A percentile compares a stretch with the other conserved stretches of the same genome.
These are phyloP conservation scores for Andrena hattorfiana DNA, from an alignment of 2,888 invertebrate genomes.

Conservation along the genomic window DNA sequence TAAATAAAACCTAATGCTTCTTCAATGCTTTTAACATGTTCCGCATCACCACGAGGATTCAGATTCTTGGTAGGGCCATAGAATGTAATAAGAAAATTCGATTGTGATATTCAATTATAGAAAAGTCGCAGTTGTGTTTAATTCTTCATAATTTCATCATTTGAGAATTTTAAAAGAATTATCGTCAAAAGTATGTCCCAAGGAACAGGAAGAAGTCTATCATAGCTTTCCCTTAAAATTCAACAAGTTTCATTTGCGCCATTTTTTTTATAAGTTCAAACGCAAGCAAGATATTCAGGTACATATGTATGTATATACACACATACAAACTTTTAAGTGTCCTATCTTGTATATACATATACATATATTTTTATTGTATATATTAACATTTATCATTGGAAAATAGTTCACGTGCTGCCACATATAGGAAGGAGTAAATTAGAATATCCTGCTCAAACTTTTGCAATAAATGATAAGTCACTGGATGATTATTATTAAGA, in stretches of 20 bases:
- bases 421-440: not conserved
- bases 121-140: no score
- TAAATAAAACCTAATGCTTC: not conserved
- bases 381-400: conserved; percentile 30
- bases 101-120: no score
- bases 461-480: not conserved
- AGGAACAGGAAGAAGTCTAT: not conserved
- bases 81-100: no score
- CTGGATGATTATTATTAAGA: no score
- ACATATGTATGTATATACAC: not conserved
- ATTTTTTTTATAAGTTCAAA: not conserved
- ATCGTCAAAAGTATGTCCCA: not conserved
- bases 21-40: not conserved
- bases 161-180: not conserved
- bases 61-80: no score
- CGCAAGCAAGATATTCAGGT: conserved; percentile 1
- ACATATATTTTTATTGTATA: conserved; percentile 17
- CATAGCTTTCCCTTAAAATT: not conserved
- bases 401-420: not conserved
- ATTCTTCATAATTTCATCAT: no score
- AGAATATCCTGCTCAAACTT: not conserved
- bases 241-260: not conserved
- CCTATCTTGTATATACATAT: not conserved
- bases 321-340: not conserved
- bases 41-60: no score